These are phyloP conservation scores for Bombus cullumanus DNA, from an alignment of 1,140 invertebrate species.

Conservation along the genomic window DNA sequence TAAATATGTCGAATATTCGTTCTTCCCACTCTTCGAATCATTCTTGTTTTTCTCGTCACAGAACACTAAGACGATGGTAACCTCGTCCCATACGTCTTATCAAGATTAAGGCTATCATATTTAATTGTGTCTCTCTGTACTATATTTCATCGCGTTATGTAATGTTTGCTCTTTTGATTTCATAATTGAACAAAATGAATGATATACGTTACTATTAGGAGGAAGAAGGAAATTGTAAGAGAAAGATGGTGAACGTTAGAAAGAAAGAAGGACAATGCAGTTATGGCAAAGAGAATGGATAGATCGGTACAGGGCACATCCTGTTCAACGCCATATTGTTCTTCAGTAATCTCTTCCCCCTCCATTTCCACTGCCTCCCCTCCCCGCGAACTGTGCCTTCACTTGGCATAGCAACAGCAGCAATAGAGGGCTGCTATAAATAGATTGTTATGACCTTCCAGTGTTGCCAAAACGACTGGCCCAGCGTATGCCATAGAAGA, in stretches of 20 bases:
- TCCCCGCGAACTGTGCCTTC: constrained; percentile 48
- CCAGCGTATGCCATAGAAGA: constrained; percentile 52
- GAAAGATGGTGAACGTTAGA: background rate
- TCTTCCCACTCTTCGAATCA: background rate
- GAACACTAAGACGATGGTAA: background rate
- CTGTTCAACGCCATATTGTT: constrained; percentile 73
- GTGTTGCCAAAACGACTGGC: constrained; percentile 75
- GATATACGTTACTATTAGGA: constrained; percentile 24
- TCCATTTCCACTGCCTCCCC: constrained; percentile 25
- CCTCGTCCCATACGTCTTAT: background rate
- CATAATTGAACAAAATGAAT: constrained; percentile 33
- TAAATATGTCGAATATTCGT: background rate
- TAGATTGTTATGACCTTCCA: constrained; percentile 69
- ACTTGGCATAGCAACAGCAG: constrained; percentile 76
- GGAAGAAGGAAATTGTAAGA: constrained; percentile 18
- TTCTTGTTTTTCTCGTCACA: background rate
- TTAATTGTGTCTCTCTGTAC: background rate
- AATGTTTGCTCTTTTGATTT: constrained; percentile 34
- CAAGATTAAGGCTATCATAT: background rate
- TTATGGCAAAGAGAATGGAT: constrained; percentile 55
- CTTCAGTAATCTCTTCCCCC: constrained; percentile 59
- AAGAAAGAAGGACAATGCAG: constrained; percentile 17
- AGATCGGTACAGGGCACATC: constrained; percentile 66
- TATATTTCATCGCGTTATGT: constrained; percentile 31
- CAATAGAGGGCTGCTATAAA: constrained; percentile 76